These are phyloP conservation scores for Microctonus aethiopoides DNA, from an alignment of 2,888 invertebrate genomes.

Conservation along the genomic window DNA sequence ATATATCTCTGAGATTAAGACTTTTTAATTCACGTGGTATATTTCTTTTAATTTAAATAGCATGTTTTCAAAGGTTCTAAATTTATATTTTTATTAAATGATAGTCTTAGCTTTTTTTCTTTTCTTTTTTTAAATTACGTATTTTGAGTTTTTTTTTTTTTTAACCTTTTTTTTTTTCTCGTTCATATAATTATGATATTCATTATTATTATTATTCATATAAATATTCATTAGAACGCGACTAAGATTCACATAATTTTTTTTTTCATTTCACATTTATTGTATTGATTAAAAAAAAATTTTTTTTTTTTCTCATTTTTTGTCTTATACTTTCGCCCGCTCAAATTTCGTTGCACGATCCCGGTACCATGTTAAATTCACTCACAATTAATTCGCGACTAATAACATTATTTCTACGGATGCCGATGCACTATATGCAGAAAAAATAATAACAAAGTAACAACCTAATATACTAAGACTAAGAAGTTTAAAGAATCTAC, in stretches of 20 bases:
- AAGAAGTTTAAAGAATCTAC: conserved; percentile 21
- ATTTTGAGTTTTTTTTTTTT: conserved; percentile 35
- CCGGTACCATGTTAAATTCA: conserved; percentile 30
- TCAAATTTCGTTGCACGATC: conserved; percentile 47
- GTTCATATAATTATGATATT: background rate
- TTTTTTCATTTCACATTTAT: conserved; percentile 23
- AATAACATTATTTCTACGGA: conserved; percentile 39
- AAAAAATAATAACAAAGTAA: conserved; percentile 31
- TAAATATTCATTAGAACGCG: conserved; percentile 17
- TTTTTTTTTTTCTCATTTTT: conserved; percentile 19
- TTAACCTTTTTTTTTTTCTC: too few relatives aligned
- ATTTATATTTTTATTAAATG: background rate
- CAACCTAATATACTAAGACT: conserved; percentile 27
- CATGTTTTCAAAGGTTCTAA: conserved; percentile 21
- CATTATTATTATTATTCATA: conserved; percentile 32
- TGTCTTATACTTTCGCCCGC: conserved; percentile 34
- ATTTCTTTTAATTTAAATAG: conserved; percentile 14
- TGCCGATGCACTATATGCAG: conserved; percentile 44
- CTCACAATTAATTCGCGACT: conserved; percentile 19
- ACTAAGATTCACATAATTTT: background rate
- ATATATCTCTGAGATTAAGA: conserved; percentile 42
- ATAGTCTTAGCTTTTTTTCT: conserved; percentile 28
- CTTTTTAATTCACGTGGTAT: conserved; percentile 30
- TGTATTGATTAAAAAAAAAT: conserved; percentile 18
- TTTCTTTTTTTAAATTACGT: conserved; percentile 42